A percentile compares a stretch with the other conserved stretches of the same genome.
Conservation (phyloP, 2,888 invertebrate genomes). For the Diachrysia chrysitis region DNA sequence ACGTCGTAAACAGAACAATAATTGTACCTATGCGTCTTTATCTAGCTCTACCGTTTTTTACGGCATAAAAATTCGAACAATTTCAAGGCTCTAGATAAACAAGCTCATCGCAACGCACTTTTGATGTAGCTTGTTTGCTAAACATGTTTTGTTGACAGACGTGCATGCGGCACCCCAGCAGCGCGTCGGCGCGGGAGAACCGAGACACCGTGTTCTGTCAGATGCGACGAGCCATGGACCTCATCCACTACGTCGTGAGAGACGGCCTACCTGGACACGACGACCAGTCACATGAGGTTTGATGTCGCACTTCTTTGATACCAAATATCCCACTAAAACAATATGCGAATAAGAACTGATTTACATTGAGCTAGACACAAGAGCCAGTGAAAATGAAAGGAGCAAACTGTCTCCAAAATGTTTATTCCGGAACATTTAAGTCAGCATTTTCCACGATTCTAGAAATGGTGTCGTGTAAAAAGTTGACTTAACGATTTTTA, state of each 20-base stretch:
- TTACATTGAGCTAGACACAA: too few relatives aligned
- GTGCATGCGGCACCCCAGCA: slow-evolving; percentile 97
- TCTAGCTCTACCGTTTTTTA: not conserved
- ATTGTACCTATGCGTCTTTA: not conserved
- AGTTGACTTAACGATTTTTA: not conserved
- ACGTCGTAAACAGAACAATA: not conserved
- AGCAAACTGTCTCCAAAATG: too few relatives aligned
- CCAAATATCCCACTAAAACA: slow-evolving; percentile 3
- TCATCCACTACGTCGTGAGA: slow-evolving; percentile 98
- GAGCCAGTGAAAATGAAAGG: too few relatives aligned
- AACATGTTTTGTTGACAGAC: slow-evolving; percentile 87
- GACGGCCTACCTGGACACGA: slow-evolving; percentile 94
- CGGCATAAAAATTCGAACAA: not conserved
- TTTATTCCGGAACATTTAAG: too few relatives aligned
- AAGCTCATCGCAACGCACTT: slow-evolving; percentile 9
- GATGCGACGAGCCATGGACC: slow-evolving; percentile 98
- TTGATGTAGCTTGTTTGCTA: slow-evolving; percentile 4
- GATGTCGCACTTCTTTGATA: slow-evolving; percentile 45
- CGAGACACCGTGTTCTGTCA: slow-evolving; percentile 99
- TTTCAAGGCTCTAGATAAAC: not conserved
- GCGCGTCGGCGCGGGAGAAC: slow-evolving; percentile 97
- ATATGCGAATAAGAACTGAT: too few relatives aligned
- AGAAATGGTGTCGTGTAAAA: too few relatives aligned
- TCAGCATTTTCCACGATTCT: too few relatives aligned
- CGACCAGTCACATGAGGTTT: slow-evolving; percentile 86